Percentiles rank a stretch among this genome's conserved stretches.
phyloP scores from a whole-genome alignment of 2,888 invertebrate genomes.

The Pheosia tremula region DNA sequence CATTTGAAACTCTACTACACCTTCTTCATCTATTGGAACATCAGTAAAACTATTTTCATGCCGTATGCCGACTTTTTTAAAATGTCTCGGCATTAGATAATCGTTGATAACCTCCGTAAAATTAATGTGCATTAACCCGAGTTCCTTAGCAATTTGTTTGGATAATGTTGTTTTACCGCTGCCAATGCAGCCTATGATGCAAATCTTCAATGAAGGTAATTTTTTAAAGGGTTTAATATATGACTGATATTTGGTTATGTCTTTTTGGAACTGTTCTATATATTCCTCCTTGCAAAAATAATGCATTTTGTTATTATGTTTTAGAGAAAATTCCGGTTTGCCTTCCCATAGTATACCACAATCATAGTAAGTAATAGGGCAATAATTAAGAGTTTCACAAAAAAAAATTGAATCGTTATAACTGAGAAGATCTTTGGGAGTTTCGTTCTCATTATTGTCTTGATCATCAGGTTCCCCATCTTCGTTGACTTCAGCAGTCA shows the following conservation, averaged over 20 bases:
- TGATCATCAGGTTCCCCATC: slow-evolving; percentile 49
- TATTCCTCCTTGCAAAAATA: slow-evolving; percentile 79
- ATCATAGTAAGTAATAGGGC: slow-evolving; percentile 85
- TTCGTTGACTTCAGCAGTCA: slow-evolving; percentile 50
- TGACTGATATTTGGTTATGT: slow-evolving; percentile 77
- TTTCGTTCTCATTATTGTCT: slow-evolving; percentile 54
- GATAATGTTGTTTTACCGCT: slow-evolving; percentile 82
- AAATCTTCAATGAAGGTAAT: slow-evolving; percentile 82
- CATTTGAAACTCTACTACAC: slow-evolving; percentile 61
- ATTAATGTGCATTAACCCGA: slow-evolving; percentile 81
- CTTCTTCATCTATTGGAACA: slow-evolving; percentile 60
- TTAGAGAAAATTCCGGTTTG: slow-evolving; percentile 79
- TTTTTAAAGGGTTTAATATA: slow-evolving; percentile 67
- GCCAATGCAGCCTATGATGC: slow-evolving; percentile 82
- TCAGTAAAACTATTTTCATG: slow-evolving; percentile 73
- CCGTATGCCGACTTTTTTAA: slow-evolving; percentile 70
- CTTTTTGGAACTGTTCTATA: slow-evolving; percentile 74
- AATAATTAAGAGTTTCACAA: slow-evolving; percentile 85
- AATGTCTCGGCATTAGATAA: slow-evolving; percentile 68
- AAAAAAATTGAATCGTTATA: slow-evolving; percentile 66
- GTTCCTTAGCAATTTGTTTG: slow-evolving; percentile 78
- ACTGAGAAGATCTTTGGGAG: slow-evolving; percentile 49
- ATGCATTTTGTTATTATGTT: slow-evolving; percentile 82
- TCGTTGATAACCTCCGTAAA: slow-evolving; percentile 68
- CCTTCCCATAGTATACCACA: slow-evolving; percentile 85